Evolutionary conservation across 2,888 invertebrate species (phyloP).

Genomic region (Apomyelois bistriatella): DNA sequence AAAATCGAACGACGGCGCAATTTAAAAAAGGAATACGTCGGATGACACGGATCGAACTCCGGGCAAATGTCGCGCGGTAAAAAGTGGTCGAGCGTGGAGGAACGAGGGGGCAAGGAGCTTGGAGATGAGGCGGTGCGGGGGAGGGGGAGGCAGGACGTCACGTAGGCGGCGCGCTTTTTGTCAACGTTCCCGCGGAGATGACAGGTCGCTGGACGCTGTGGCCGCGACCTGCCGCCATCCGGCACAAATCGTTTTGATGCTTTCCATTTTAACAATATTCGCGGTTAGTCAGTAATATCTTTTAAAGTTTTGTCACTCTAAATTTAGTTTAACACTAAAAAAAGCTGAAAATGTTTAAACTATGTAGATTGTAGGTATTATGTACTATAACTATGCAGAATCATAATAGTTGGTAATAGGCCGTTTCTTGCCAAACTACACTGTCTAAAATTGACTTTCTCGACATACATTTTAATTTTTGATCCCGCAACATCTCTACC

Average conservation of each 20-base stretch:
- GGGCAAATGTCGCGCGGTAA: constrained; percentile 80
- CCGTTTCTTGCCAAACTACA: too few relatives aligned
- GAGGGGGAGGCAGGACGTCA: constrained; percentile 66
- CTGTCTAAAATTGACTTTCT: too few relatives aligned
- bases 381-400: too few relatives aligned
- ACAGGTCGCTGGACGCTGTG: constrained; percentile 76
- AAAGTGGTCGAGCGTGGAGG: constrained; percentile 70
- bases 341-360: too few relatives aligned
- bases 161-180: constrained; percentile 79
- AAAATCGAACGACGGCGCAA: constrained; percentile 72
- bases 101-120: constrained; percentile 31
- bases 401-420: too few relatives aligned
- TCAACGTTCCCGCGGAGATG: constrained; percentile 79
- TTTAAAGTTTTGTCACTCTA: neutral
- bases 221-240: constrained; percentile 47
- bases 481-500: too few relatives aligned
- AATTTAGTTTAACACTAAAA: too few relatives aligned
- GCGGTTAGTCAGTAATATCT: neutral
- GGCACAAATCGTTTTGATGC: constrained; percentile 60
- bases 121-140: constrained; percentile 25
- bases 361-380: too few relatives aligned
- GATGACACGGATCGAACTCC: constrained; percentile 80
- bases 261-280: constrained; percentile 37
- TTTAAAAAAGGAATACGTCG: constrained; percentile 79
- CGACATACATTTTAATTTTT: too few relatives aligned